Evolutionary conservation across 2,113 vertebrate genomes (phyloP).

Genomic region (Cryptotis parvus): DNA sequence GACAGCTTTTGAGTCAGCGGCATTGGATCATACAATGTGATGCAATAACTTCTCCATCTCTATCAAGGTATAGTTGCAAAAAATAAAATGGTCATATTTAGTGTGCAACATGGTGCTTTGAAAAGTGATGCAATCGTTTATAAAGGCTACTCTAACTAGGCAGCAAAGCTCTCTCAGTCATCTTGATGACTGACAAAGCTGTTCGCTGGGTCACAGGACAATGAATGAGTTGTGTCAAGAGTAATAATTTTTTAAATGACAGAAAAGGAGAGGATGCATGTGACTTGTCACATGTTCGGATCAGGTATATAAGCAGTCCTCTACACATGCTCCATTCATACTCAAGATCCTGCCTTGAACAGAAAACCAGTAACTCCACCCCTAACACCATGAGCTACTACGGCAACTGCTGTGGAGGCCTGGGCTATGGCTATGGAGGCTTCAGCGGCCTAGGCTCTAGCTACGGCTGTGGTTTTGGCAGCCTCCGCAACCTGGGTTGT

Average conservation of each 20-base stretch:
- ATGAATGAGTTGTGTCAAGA: not conserved
- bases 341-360: not conserved
- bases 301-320: constrained; percentile 4
- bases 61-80: not conserved
- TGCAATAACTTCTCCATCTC: not conserved
- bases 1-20: constrained; percentile 5
- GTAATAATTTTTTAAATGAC: not conserved
- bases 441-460: not conserved
- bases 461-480: not conserved
- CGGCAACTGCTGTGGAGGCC: not conserved
- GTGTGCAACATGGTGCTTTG: not conserved
- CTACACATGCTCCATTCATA: not conserved
- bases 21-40: constrained; percentile 11
- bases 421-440: fast-evolving
- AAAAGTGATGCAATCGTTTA: not conserved
- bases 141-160: not conserved
- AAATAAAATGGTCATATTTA: not conserved
- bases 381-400: not conserved
- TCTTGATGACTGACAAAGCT: not conserved
- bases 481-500: not conserved
- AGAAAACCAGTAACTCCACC: not conserved
- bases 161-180: not conserved
- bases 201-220: not conserved
- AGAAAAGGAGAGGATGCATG: fast-evolving
- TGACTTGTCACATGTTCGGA: not conserved